Evolutionary conservation across 2,113 vertebrate genomes (phyloP).

Genomic region (Perca flavescens): DNA sequence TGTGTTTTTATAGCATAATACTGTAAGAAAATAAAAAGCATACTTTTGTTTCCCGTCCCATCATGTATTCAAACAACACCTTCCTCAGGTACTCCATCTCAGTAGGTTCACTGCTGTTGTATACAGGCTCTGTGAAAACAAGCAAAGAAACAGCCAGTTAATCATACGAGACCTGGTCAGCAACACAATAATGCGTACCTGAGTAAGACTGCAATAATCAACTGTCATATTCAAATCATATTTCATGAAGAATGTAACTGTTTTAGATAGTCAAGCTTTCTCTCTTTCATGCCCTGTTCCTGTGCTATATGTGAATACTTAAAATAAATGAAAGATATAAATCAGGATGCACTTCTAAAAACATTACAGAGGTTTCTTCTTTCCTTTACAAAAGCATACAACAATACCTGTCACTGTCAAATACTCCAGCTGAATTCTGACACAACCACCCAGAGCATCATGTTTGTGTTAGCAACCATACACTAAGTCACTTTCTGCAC

Average conservation of each 20-base stretch:
- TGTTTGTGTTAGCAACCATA: constrained; percentile 49
- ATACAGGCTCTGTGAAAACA: constrained; percentile 84
- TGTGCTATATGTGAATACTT: background rate
- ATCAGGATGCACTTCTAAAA: background rate
- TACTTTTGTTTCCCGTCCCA: constrained; percentile 99
- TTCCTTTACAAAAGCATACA: background rate
- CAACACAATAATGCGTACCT: background rate
- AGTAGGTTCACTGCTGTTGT: constrained; percentile 89
- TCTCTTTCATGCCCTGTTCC: background rate
- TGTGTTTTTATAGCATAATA: background rate
- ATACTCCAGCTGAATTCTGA: background rate
- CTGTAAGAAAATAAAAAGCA: constrained; percentile 1
- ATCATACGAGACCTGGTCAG: background rate
- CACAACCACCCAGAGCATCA: background rate
- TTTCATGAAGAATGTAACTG: background rate
- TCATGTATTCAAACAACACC: constrained; percentile 98
- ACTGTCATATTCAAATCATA: constrained; percentile 1
- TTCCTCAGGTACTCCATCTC: constrained; percentile 98
- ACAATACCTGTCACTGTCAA: background rate
- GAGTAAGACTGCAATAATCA: background rate
- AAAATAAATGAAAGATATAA: background rate
- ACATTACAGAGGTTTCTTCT: background rate
- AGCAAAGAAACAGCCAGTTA: constrained; percentile 10
- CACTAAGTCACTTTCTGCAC: constrained; percentile 14
- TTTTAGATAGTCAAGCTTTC: background rate